Conservation (phyloP, 2,797 vertebrate species). For the Antennarius maculatus region DNA sequence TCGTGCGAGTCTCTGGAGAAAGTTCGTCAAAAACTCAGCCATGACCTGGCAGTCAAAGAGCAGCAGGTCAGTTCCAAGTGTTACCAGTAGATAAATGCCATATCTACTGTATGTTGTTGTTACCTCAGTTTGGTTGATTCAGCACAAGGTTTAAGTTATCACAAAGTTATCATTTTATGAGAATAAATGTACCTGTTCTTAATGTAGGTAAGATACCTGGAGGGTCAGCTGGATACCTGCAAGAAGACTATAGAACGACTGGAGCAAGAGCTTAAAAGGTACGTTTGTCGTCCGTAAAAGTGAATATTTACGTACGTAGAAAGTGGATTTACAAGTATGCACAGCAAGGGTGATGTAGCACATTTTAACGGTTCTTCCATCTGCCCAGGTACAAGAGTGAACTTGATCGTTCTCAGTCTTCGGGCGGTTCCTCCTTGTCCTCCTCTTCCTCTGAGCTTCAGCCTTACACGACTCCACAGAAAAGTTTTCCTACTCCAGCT, state of each 20-base stretch:
- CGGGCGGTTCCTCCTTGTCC: slow-evolving; percentile 58
- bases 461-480: slow-evolving; percentile 83
- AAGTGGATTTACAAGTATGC: neutral
- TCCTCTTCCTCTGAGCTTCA: slow-evolving; percentile 78
- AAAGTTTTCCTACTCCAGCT: slow-evolving; percentile 72
- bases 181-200: neutral
- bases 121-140: neutral
- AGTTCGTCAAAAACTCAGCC: slow-evolving; percentile 85
- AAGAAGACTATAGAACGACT: slow-evolving; percentile 90
- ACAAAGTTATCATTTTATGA: neutral
- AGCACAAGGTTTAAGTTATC: too few species aligned
- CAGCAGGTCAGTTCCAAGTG: slow-evolving; percentile 81
- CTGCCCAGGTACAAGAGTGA: slow-evolving; percentile 87
- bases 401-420: slow-evolving; percentile 85
- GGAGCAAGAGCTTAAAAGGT: slow-evolving; percentile 94
- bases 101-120: neutral
- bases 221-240: slow-evolving; percentile 87
- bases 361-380: slow-evolving; percentile 19
- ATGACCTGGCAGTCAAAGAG: slow-evolving; percentile 92
- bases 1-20: slow-evolving; percentile 91
- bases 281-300: slow-evolving; percentile 40
- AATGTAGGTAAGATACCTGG: slow-evolving; percentile 83
- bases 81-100: neutral
- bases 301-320: neutral
- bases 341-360: neutral